Percentiles rank a stretch among this genome's conserved stretches.
phyloP scores from a whole-genome alignment of 2,797 vertebrate genomes.

The Sandelia bainsii region DNA sequence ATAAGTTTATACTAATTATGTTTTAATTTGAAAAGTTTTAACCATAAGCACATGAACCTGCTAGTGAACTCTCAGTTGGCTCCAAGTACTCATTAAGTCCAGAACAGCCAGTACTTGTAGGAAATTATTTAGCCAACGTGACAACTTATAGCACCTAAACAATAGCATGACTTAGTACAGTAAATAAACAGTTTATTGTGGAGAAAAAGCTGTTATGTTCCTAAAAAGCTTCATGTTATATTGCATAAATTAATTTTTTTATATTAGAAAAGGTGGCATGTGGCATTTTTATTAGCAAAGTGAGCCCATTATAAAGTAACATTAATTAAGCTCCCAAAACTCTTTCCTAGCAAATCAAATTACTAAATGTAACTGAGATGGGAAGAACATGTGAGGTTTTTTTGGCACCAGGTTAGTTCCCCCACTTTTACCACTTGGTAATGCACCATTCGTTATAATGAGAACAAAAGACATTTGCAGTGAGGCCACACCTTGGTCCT shows the following conservation, averaged over 20 bases:
- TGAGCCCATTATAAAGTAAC: not conserved
- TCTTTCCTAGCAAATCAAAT: conserved; percentile 3
- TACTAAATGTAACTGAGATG: not conserved
- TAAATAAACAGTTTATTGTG: not conserved
- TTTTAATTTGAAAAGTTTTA: not conserved
- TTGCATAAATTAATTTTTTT: not conserved
- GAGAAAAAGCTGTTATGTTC: not conserved
- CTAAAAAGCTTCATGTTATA: not conserved
- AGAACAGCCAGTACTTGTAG: not conserved
- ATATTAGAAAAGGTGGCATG: not conserved
- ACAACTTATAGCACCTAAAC: not conserved
- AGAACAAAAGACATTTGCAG: conserved; percentile 3
- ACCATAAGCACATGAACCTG: not conserved
- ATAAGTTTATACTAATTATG: not conserved
- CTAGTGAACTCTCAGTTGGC: not conserved
- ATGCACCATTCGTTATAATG: not conserved
- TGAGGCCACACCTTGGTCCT: conserved; percentile 85
- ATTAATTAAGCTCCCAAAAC: not conserved
- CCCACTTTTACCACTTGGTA: not conserved
- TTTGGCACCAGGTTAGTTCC: not conserved
- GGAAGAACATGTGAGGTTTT: not conserved
- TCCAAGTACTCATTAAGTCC: not conserved
- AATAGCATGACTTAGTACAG: not conserved
- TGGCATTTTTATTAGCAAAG: too few species aligned
- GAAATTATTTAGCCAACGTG: not conserved